Percentiles rank a stretch among this genome's conserved stretches.
Conservation (phyloP, 2,797 vertebrate genomes). For the Falco cherrug region DNA sequence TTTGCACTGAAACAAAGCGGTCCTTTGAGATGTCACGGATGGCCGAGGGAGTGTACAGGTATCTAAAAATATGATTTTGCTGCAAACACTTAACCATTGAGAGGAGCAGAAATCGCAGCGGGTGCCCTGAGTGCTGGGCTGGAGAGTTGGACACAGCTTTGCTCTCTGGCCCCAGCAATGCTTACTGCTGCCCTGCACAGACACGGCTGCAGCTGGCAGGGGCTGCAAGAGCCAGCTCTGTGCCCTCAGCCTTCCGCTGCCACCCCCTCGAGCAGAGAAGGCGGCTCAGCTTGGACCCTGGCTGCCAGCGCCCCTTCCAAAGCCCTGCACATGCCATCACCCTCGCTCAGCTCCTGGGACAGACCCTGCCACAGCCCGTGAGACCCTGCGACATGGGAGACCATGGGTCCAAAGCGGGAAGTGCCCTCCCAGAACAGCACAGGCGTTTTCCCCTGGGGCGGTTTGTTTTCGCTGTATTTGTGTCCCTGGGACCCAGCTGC, state of each 20-base stretch:
- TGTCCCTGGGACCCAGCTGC: slow-evolving; percentile 18
- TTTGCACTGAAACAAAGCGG: neutral
- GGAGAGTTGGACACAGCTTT: fast-evolving
- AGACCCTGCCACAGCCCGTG: fast-evolving
- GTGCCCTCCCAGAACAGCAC: neutral
- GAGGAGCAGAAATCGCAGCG: neutral
- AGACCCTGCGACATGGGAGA: fast-evolving
- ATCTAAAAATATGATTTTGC: neutral
- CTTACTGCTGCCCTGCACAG: neutral
- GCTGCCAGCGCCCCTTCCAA: neutral
- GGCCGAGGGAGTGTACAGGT: too few species aligned
- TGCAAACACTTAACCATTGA: neutral
- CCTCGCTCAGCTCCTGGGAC: neutral
- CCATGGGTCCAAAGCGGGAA: fast-evolving
- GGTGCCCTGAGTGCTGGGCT: neutral
- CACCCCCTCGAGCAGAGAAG: fast-evolving
- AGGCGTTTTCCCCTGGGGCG: neutral
- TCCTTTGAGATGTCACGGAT: neutral
- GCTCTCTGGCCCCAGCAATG: neutral
- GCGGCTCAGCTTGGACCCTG: neutral
- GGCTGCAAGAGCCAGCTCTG: neutral
- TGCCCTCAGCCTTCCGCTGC: neutral
- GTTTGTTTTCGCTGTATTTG: slow-evolving; percentile 13
- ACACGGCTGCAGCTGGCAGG: fast-evolving
- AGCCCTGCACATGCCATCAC: neutral